Evolutionary conservation across 2,888 invertebrate genomes (phyloP), one percentile per base, ranked within the genome.

Genomic region (Spilarctia lutea): DNA sequence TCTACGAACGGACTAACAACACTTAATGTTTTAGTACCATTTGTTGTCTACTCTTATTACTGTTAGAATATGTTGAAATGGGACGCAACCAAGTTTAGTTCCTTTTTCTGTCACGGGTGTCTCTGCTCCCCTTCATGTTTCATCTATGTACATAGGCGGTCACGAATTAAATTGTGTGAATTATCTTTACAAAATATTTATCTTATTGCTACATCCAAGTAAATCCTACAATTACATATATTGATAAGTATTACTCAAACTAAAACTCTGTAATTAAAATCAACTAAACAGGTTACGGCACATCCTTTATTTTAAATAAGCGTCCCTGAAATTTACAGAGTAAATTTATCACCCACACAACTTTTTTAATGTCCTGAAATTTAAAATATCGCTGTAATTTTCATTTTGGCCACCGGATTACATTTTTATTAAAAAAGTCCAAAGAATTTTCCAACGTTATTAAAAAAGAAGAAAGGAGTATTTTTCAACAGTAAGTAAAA

Each of bases 391-490:
- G 80, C 77, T 80, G 81, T 80, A 84, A 86, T 80, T 81, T 80
- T 80, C 76, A 86, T 80, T 81, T 80, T 81, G 74, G 78, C 74
- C 60, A 67, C 39, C 73, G 74, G 81, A 86, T 85, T 85, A 86
- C 83, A 80, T 78, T 85, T 85, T 87, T 86, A 86, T 85, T 85
- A 85, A 83, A 86, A 86, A 88, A 85, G 83, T 86, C 84, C 66
- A 66, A 79, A 77, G 33, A 52, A 52, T 56, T 52, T 39, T 24
- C 13, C 79, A 81, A 77, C 79, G 79, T 73, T 81, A 85, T 81
- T 83, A 84, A 81, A 83, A 79, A 81, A 74, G 60, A 67, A 69
- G 33, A 45, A 73, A 42, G 52, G 67, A 56, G 27, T 66, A 72
- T 72, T 71, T 60, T 75, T 67, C 60, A 42, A 63, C 69, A 24